Evolutionary conservation across 2,113 vertebrate species (phyloP).

Genomic region (Stegastes partitus): DNA sequence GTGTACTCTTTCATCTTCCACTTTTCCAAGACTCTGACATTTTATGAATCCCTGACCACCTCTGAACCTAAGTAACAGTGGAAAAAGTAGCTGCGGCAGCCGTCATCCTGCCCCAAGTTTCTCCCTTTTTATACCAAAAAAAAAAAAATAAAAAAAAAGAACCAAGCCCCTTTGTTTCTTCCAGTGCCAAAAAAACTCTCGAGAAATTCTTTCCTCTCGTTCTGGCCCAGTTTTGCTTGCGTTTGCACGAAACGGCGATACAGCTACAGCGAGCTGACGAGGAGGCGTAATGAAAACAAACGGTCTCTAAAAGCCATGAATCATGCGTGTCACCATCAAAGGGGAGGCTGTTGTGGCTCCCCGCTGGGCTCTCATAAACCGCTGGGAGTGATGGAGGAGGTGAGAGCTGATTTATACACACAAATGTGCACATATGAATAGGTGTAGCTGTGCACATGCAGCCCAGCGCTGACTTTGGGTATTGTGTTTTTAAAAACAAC

Average conservation of each 20-base stretch:
- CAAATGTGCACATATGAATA: constrained; percentile 36
- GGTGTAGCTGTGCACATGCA: constrained; percentile 12
- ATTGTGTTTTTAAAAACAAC: constrained; percentile 3
- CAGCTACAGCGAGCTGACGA: constrained; percentile 62
- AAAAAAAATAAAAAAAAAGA: too few relatives aligned
- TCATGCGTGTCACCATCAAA: constrained; percentile 79
- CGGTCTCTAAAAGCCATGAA: constrained; percentile 71
- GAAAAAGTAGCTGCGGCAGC: constrained; percentile 66
- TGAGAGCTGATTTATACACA: constrained; percentile 74
- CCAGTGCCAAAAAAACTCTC: constrained; percentile 72
- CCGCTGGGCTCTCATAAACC: constrained; percentile 77
- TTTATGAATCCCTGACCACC: constrained; percentile 67
- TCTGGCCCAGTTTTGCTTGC: constrained; percentile 73
- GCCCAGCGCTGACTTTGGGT: neutral
- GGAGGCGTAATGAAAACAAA: constrained; percentile 82
- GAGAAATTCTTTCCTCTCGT: constrained; percentile 75
- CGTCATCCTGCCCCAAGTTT: constrained; percentile 55
- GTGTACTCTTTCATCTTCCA: constrained; percentile 31
- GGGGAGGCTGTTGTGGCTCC: constrained; percentile 72
- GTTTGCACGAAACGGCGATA: constrained; percentile 72
- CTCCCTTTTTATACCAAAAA: constrained; percentile 55
- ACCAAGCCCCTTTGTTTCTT: constrained; percentile 75
- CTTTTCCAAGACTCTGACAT: constrained; percentile 55
- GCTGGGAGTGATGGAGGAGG: constrained; percentile 78
- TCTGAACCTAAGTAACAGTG: constrained; percentile 60